Evolutionary conservation across 2,888 invertebrate species (phyloP).

Genomic region (Mythimna lalbum): DNA sequence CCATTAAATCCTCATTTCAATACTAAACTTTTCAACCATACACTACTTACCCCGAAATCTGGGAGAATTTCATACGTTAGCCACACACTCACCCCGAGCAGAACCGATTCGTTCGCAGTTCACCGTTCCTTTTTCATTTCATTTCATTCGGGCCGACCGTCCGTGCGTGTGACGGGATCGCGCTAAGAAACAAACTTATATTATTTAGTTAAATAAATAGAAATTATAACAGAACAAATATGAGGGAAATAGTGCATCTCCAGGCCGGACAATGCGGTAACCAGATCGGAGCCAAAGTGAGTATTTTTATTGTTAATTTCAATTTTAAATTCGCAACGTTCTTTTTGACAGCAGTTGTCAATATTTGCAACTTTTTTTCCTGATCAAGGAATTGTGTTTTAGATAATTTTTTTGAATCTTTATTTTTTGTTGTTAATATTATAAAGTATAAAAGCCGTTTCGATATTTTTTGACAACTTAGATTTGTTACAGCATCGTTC

Average conservation of each 20-base stretch:
- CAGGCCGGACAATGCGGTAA: conserved; percentile 96
- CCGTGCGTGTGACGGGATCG: conserved; percentile 74
- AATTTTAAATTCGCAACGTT: conserved; percentile 61
- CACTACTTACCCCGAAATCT: conserved; percentile 56
- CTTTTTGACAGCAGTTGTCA: conserved; percentile 56
- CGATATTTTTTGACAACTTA: background rate
- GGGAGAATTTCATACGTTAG: conserved; percentile 63
- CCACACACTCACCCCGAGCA: conserved; percentile 83
- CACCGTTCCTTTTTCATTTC: conserved; percentile 77
- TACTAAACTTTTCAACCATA: conserved; percentile 12
- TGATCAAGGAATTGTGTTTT: background rate
- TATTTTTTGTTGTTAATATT: background rate
- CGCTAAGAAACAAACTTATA: conserved; percentile 60
- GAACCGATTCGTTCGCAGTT: conserved; percentile 67
- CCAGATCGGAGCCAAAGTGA: conserved; percentile 93
- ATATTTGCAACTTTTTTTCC: conserved; percentile 7
- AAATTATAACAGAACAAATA: conserved; percentile 79
- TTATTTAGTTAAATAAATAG: conserved; percentile 68
- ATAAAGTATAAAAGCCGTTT: background rate
- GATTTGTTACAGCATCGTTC: background rate
- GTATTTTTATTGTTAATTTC: conserved; percentile 66
- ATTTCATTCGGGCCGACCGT: conserved; percentile 78
- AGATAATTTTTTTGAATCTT: background rate
- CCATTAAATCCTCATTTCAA: background rate
- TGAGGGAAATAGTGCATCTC: conserved; percentile 96